Evolutionary conservation across 2,797 vertebrate genomes (phyloP).

Genomic region (Channa striata): DNA sequence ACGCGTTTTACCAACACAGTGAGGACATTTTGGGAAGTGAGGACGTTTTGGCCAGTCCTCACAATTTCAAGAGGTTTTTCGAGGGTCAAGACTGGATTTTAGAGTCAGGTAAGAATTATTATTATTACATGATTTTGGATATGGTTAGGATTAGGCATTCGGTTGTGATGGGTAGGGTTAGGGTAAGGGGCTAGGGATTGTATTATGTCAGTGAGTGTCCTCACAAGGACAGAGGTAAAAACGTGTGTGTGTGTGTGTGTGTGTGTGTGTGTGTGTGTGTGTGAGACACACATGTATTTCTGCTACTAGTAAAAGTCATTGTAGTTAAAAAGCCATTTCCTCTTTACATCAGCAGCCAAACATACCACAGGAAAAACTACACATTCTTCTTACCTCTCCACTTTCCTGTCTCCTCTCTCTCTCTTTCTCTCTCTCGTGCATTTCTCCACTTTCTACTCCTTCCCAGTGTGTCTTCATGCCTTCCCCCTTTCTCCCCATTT

Average conservation of each 20-base stretch:
- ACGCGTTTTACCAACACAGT: too few relatives aligned
- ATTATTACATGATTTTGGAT: too few relatives aligned
- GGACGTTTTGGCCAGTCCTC: too few relatives aligned
- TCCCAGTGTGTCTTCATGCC: constrained; percentile 19
- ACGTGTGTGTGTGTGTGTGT: constrained; percentile 5
- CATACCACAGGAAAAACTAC: constrained; percentile 63
- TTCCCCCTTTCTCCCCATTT: constrained; percentile 11
- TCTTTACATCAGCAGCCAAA: constrained; percentile 71
- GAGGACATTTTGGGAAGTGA: too few relatives aligned
- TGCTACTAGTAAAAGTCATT: constrained; percentile 56
- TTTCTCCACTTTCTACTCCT: constrained; percentile 19
- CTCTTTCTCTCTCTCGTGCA: constrained; percentile 18
- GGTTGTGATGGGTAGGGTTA: too few relatives aligned
- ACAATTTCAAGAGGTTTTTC: too few relatives aligned
- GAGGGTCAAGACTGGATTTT: too few relatives aligned
- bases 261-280: constrained; percentile 16
- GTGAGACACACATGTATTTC: constrained; percentile 45
- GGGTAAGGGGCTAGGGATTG: too few relatives aligned
- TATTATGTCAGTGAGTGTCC: too few relatives aligned
- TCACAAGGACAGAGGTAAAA: too few relatives aligned
- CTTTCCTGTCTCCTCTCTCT: constrained; percentile 24
- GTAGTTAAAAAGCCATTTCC: constrained; percentile 62
- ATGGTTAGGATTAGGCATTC: too few relatives aligned
- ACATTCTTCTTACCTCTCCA: constrained; percentile 40
- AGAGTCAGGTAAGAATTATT: too few relatives aligned